Conservation (phyloP, 2,797 vertebrate genomes). For the Platyrinchus mystaceus region DNA sequence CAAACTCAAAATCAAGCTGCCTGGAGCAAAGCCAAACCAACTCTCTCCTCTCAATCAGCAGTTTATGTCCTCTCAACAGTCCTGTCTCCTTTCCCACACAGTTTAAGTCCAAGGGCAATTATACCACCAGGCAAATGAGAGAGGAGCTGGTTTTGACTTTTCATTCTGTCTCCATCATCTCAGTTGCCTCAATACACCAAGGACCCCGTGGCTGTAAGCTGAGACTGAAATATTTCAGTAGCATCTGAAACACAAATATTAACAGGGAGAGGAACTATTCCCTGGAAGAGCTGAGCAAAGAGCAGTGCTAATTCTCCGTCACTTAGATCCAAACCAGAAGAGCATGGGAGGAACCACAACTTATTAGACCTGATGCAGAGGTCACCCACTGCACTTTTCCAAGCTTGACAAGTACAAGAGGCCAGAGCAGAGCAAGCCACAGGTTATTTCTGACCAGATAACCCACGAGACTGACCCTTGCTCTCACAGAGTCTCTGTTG, state of each 20-base stretch:
- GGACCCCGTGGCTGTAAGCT: background rate
- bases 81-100: background rate
- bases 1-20: background rate
- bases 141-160: background rate
- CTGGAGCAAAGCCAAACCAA: background rate
- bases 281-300: background rate
- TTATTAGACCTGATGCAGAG: background rate
- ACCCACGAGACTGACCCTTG: background rate
- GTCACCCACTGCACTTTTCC: background rate
- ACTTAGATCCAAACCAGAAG: background rate
- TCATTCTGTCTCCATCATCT: background rate
- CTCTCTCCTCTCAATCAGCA: background rate
- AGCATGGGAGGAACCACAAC: background rate
- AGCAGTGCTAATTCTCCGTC: background rate
- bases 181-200: background rate
- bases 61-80: background rate
- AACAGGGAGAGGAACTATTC: background rate
- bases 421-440: background rate
- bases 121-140: background rate
- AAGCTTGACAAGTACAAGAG: background rate
- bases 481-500: background rate
- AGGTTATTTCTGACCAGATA: background rate
- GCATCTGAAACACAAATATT: background rate
- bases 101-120: background rate
- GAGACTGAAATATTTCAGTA: constrained; percentile 9